phyloP scores from a whole-genome alignment of 53 echinoderm and acorn worm genomes.

The Crossaster papposus region DNA sequence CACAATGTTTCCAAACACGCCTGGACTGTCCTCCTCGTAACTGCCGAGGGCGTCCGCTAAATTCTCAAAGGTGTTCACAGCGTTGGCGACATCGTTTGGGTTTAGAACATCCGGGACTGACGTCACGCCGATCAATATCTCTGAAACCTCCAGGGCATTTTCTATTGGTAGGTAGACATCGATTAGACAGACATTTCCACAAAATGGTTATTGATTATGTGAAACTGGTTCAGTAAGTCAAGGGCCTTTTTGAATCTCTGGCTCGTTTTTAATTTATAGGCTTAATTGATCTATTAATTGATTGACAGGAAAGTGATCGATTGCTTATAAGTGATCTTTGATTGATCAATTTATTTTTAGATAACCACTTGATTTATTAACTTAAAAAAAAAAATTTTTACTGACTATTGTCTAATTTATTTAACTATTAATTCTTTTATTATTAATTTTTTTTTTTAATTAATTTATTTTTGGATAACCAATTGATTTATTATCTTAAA shows the following conservation, averaged over 20 bases:
- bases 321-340: too few species aligned
- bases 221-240: neutral
- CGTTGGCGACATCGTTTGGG: conserved; percentile 65
- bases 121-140: conserved; percentile 63
- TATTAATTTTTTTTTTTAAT: too few species aligned
- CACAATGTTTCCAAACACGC: conserved; percentile 60
- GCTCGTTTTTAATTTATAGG: too few species aligned
- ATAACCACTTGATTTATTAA: too few species aligned
- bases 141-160: conserved; percentile 65
- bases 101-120: conserved; percentile 50
- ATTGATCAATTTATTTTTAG: too few species aligned
- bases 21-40: conserved; percentile 39
- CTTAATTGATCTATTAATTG: too few species aligned
- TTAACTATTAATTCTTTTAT: too few species aligned
- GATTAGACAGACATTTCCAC: neutral
- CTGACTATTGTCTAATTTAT: neutral
- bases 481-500: too few species aligned
- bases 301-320: too few species aligned
- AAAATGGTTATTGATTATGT: neutral
- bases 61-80: conserved; percentile 69
- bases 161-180: conserved; percentile 18
- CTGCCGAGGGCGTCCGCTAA: conserved; percentile 34
- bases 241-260: too few species aligned
- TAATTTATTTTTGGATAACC: too few species aligned
- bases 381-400: neutral